phyloP scores from a whole-genome alignment of 2,888 invertebrate genomes.

The Drosophila mulleri region DNA sequence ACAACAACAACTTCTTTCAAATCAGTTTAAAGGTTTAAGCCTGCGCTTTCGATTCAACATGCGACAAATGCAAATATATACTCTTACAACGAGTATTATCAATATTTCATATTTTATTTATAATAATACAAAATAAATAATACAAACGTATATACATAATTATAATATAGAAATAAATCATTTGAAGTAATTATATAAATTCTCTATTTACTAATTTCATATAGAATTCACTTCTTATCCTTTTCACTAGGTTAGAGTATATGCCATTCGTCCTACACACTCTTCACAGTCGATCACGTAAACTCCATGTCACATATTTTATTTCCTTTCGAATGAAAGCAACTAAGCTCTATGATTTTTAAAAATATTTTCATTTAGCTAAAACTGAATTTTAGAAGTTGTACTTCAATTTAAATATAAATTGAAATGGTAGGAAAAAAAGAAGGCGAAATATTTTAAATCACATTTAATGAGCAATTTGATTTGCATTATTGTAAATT shows the following conservation, averaged over 20 bases:
- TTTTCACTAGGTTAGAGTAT: not conserved
- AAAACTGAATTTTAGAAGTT: conserved; percentile 1
- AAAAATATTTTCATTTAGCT: conserved; percentile 6
- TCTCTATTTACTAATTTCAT: not conserved
- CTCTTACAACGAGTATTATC: too few relatives aligned
- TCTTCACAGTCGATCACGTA: not conserved
- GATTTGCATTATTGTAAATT: not conserved
- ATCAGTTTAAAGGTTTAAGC: conserved; percentile 30
- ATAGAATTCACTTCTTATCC: not conserved
- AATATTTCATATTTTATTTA: too few relatives aligned
- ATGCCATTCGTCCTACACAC: not conserved
- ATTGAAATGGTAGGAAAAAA: not conserved
- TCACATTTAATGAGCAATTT: not conserved
- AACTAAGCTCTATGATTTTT: not conserved
- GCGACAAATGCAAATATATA: conserved; percentile 29
- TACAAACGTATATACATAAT: too few relatives aligned
- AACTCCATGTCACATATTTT: not conserved
- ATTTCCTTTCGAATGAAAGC: not conserved
- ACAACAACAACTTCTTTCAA: conserved; percentile 12
- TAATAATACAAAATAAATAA: too few relatives aligned
- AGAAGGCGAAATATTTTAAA: not conserved
- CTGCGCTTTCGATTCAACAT: conserved; percentile 16
- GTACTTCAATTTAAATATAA: not conserved
- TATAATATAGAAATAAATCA: too few relatives aligned
- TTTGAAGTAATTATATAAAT: too few relatives aligned